Percentiles rank a stretch among this genome's conserved stretches.
Evolutionary conservation across 92 coral and sea anemone genomes (phyloP).

Genomic region (Parazoanthus darwini): DNA sequence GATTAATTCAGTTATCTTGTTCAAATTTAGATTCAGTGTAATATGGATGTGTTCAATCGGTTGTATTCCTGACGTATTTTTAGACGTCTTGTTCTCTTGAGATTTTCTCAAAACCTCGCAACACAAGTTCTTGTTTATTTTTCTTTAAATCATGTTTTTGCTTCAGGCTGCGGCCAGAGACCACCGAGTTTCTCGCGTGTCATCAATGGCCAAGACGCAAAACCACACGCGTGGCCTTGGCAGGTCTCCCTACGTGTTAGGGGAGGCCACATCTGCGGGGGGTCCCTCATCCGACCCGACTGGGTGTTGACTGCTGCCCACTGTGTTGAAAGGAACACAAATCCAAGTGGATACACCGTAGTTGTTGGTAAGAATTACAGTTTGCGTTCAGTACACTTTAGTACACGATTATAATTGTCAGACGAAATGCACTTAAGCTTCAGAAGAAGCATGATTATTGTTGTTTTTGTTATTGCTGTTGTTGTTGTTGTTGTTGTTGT

Average conservation of each 20-base stretch:
- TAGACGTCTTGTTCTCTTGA: neutral
- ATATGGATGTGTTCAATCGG: too few relatives aligned
- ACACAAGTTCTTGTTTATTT: neutral
- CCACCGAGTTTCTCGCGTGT: conserved; percentile 31
- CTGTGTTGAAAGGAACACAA: conserved; percentile 20
- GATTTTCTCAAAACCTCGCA: neutral
- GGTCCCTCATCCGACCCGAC: conserved; percentile 38
- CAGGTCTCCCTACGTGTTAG: conserved; percentile 33
- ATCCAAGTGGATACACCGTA: conserved; percentile 31
- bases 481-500: too few relatives aligned
- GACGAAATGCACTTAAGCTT: too few relatives aligned
- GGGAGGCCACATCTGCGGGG: conserved; percentile 35
- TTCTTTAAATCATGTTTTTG: neutral
- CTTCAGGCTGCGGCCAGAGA: conserved; percentile 24
- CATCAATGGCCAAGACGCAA: conserved; percentile 35
- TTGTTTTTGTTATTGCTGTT: too few relatives aligned
- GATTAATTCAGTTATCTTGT: too few relatives aligned
- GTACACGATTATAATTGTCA: too few relatives aligned
- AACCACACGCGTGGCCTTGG: conserved; percentile 36
- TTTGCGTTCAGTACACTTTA: too few relatives aligned
- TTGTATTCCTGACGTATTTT: neutral
- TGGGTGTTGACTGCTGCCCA: conserved; percentile 41
- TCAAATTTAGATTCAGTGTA: too few relatives aligned
- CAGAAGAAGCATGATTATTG: neutral
- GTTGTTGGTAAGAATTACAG: conserved; percentile 20